Percentiles rank a stretch among this genome's conserved stretches.
phyloP scores from a whole-genome alignment of 2,797 vertebrate genomes.

The Anolis apletophallus region DNA sequence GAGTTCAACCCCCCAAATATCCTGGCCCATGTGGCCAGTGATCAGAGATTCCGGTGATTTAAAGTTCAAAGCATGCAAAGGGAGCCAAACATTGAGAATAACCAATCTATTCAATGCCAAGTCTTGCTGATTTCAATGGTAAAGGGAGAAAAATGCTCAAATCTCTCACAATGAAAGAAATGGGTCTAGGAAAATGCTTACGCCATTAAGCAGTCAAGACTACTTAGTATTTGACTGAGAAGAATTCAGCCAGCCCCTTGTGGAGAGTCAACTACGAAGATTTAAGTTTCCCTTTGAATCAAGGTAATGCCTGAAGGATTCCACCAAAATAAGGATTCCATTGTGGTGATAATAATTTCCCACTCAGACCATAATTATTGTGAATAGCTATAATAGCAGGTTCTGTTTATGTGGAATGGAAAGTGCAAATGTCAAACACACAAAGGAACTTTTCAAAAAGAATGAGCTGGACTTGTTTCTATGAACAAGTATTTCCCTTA shows the following conservation, averaged over 20 bases:
- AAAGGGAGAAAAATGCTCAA: background rate
- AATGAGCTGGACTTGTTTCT: background rate
- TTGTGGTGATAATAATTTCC: background rate
- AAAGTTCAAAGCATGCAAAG: too few species aligned
- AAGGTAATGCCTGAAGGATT: background rate
- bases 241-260: background rate
- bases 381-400: slow-evolving; percentile 6
- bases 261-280: background rate
- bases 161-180: background rate
- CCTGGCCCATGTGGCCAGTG: too few species aligned
- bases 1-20: too few species aligned
- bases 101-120: background rate
- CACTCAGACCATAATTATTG: background rate
- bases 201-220: too few species aligned
- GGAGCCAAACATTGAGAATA: too few species aligned
- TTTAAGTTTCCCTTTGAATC: slow-evolving; percentile 15
- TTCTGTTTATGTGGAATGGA: background rate
- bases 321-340: slow-evolving; percentile 4
- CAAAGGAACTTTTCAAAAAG: slow-evolving; percentile 28
- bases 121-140: background rate
- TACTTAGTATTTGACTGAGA: slow-evolving; percentile 1
- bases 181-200: background rate
- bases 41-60: too few species aligned
- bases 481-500: background rate
- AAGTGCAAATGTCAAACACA: slow-evolving; percentile 10